Percentiles rank a stretch among this genome's conserved stretches.
Evolutionary conservation across 2,888 invertebrate genomes (phyloP).

Genomic region (Rapana venosa): DNA sequence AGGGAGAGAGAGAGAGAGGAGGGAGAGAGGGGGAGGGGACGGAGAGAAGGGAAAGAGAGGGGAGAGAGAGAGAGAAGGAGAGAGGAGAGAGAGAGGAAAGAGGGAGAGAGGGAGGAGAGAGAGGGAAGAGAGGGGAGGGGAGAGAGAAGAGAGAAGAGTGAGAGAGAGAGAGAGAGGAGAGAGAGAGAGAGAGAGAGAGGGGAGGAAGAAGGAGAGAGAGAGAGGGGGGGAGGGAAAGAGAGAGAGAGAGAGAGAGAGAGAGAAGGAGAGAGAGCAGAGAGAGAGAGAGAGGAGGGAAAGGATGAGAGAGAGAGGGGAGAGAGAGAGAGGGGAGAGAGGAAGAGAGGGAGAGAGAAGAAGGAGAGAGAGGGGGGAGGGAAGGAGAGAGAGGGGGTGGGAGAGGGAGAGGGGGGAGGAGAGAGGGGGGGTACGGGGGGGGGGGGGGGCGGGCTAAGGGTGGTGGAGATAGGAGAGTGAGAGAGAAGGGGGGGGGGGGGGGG

Average conservation of each 20-base stretch:
- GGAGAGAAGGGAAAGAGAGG: background rate
- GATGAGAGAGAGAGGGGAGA: background rate
- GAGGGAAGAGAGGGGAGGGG: background rate
- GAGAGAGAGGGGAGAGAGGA: background rate
- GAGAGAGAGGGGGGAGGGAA: background rate
- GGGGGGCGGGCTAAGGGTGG: too few relatives aligned
- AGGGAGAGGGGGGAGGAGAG: background rate
- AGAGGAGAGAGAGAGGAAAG: background rate
- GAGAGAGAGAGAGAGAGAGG: background rate
- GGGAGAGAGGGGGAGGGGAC: background rate
- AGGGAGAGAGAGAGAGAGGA: background rate
- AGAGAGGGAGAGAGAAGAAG: background rate
- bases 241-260: background rate
- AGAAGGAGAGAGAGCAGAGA: background rate
- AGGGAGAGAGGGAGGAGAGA: background rate
- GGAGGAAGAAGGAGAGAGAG: background rate
- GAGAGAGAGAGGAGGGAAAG: background rate
- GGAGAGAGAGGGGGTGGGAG: background rate
- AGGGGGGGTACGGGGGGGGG: background rate
- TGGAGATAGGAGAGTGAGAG: too few relatives aligned
- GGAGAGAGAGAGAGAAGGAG: background rate
- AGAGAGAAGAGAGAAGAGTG: background rate
- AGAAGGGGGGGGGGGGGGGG: too few relatives aligned
- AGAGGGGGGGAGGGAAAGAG: background rate
- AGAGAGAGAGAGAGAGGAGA: background rate